phyloP scores from a whole-genome alignment of 1,140 invertebrate species.

The Zeugodacus cucurbitae region DNA sequence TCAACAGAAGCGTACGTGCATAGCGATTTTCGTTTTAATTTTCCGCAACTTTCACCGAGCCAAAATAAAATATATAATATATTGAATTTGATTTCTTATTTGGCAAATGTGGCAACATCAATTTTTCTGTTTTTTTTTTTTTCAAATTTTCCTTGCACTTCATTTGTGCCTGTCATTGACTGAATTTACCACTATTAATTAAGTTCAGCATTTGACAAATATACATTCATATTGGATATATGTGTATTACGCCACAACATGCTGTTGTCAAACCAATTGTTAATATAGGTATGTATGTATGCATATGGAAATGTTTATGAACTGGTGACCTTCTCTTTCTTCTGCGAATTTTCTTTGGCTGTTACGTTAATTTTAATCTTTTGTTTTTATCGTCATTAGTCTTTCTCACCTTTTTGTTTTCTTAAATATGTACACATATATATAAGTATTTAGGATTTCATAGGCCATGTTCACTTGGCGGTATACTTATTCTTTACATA shows the following conservation, averaged over 20 bases:
- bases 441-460: background rate
- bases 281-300: background rate
- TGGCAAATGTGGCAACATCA: background rate
- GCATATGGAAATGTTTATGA: background rate
- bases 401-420: background rate
- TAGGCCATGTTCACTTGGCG: too few relatives aligned
- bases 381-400: background rate
- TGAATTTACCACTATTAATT: background rate
- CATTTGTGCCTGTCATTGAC: too few relatives aligned
- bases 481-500: too few relatives aligned
- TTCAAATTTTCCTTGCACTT: too few relatives aligned
- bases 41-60: background rate
- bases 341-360: too few relatives aligned
- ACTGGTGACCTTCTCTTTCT: too few relatives aligned
- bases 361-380: background rate
- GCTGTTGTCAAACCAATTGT: background rate
- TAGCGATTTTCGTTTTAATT: background rate
- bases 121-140: background rate
- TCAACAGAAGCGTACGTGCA: background rate
- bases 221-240: background rate
- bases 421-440: background rate
- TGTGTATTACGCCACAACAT: background rate
- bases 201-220: background rate
- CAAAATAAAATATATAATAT: background rate
- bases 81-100: background rate